Evolutionary conservation across 1,140 invertebrate genomes (phyloP).

Genomic region (Diachasmimorpha longicaudata): DNA sequence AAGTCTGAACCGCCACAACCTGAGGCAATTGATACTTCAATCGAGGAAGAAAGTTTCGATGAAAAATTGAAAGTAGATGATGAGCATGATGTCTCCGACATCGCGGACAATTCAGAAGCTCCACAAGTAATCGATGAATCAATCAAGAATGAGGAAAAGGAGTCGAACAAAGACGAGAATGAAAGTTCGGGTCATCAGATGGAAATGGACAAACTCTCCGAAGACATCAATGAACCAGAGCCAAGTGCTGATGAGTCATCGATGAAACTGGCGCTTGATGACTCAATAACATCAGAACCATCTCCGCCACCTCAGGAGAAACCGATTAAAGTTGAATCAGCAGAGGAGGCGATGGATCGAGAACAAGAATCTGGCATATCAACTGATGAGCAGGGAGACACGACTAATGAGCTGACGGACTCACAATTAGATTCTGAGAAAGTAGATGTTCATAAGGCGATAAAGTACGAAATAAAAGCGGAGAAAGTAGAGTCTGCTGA

Average conservation of each 20-base stretch:
- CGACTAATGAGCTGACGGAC: neutral
- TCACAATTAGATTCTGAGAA: neutral
- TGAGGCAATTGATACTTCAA: neutral
- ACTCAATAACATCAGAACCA: neutral
- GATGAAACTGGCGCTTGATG: neutral
- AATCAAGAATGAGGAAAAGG: neutral
- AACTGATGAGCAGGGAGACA: constrained; percentile 1
- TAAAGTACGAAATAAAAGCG: constrained; percentile 29
- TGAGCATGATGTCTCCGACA: neutral
- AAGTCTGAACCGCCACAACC: neutral
- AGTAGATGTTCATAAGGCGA: constrained; percentile 7
- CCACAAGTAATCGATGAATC: neutral
- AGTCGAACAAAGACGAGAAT: neutral
- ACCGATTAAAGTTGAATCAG: constrained; percentile 23
- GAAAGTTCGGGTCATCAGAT: constrained; percentile 7
- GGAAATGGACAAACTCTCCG: constrained; percentile 17
- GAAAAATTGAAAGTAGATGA: constrained; percentile 1
- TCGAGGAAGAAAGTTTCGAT: neutral
- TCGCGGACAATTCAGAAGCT: neutral
- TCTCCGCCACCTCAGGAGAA: neutral
- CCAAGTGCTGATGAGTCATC: neutral
- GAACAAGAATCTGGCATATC: constrained; percentile 26
- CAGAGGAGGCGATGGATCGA: constrained; percentile 32
- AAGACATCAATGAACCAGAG: neutral
- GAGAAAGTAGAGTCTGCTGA: constrained; percentile 38